These are phyloP conservation scores for Neelides sp. DNA, from an alignment of 1,140 invertebrate species.

Conservation along the genomic window DNA sequence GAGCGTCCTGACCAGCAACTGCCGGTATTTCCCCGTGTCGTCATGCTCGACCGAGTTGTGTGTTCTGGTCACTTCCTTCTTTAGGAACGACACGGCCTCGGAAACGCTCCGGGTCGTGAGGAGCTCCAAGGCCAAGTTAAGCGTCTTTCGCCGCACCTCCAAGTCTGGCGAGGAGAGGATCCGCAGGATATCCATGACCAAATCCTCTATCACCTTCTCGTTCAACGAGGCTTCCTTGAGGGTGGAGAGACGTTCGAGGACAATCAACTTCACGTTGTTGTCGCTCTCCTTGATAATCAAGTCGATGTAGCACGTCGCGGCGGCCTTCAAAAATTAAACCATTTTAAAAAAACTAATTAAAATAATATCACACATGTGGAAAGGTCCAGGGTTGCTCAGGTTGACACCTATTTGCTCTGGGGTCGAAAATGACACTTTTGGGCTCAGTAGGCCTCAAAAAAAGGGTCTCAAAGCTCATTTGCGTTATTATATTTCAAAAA, in stretches of 20 bases:
- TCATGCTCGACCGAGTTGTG: slow-evolving; percentile 79
- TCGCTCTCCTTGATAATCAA: slow-evolving; percentile 97
- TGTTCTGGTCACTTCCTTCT: slow-evolving; percentile 89
- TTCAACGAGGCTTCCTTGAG: slow-evolving; percentile 74
- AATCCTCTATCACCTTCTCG: slow-evolving; percentile 85
- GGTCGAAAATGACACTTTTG: no score
- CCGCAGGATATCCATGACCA: slow-evolving; percentile 96
- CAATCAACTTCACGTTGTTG: slow-evolving; percentile 99
- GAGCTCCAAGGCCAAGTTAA: slow-evolving; percentile 77
- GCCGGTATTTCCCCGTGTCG: slow-evolving; percentile 88
- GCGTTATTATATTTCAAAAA: background rate
- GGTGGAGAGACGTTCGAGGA: slow-evolving; percentile 82
- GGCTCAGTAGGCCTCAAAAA: no score
- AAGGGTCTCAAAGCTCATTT: no score
- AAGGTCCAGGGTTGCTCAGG: no score
- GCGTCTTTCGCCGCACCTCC: slow-evolving; percentile 82
- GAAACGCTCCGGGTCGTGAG: slow-evolving; percentile 86
- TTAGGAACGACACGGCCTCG: slow-evolving; percentile 87
- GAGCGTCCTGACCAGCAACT: slow-evolving; percentile 84
- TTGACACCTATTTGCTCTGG: no score
- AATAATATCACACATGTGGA: no score
- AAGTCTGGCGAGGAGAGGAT: slow-evolving; percentile 87
- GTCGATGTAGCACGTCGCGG: slow-evolving; percentile 95
- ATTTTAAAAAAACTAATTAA: no score
- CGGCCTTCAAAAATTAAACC: slow-evolving; percentile 48